Evolutionary conservation across 1,140 invertebrate species (phyloP), one percentile per base, ranked within the genome.

Genomic region (Pissodes strobi): DNA sequence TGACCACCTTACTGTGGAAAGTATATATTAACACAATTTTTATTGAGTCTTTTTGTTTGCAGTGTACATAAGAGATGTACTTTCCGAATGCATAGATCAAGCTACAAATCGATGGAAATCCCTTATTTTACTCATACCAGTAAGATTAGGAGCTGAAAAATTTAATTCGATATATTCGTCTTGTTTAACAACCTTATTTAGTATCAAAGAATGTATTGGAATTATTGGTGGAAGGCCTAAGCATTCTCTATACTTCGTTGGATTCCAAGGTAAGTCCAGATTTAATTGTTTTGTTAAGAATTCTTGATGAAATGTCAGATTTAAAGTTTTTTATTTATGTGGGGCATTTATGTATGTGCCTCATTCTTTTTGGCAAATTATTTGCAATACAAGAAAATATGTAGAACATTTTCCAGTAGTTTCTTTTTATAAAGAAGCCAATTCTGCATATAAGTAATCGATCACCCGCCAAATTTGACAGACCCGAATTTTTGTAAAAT

Each of bases 221-320:
- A 89, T 97, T 37, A 95, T 96, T 72, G 94, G 94, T 2, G 94
- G 94, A 5, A 84, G 90, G 71, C 93, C 93, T 2, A 91, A 92
- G 74, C 93, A 95, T 82, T 94, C 93, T 8, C 79, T 95, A 3
- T 96, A 95, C 79, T 95, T 97, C 81, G 84, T 95, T 51, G 94
- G 94, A 17, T 95, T 89, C 75, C 92, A 95, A 84, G 85, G 85
- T 86, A 48, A 37, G 15, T 21, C 27, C 4, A 49, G 56, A 15
- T 46, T 25, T n/a, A 23, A 48, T 13, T 46, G 53, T 30, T 49
- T 12, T n/a, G 73, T 30, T 34, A n/a, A 41, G 13, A 1, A 43
- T 43, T 43, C 17, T 17, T 2, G 9, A 3, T 15, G 39, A 15
- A 1, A 43, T 2, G 10, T 43, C n/a, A n/a, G n/a, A n/a, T n/a